phyloP scores from a whole-genome alignment of 53 echinoderm and acorn worm species.

The Paracentrotus lividus region DNA sequence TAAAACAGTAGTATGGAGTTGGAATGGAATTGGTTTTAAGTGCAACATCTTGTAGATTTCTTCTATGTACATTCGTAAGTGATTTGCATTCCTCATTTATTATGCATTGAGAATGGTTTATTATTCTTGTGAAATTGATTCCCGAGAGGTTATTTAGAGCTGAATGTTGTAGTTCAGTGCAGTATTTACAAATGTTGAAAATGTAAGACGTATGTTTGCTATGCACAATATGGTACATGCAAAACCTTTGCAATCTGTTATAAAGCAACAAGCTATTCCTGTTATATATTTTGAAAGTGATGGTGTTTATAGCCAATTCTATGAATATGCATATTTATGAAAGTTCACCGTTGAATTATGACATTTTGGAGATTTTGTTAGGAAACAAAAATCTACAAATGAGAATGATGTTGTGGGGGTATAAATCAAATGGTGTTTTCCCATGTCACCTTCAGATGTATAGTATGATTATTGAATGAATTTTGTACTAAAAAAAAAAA shows the following conservation, averaged over 20 bases:
- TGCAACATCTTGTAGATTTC: neutral
- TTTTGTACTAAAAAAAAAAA: neutral
- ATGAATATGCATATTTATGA: conserved; percentile 19
- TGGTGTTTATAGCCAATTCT: neutral
- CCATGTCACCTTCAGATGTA: neutral
- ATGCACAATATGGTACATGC: conserved; percentile 42
- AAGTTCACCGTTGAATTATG: neutral
- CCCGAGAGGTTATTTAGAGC: neutral
- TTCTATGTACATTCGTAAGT: conserved; percentile 42
- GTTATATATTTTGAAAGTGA: neutral
- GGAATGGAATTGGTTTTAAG: conserved; percentile 27
- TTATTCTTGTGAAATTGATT: conserved; percentile 5
- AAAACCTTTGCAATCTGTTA: conserved; percentile 23
- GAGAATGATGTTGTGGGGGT: neutral
- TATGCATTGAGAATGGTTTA: conserved; percentile 11
- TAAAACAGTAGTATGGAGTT: neutral
- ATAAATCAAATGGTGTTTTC: conserved; percentile 1
- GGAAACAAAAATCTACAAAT: neutral
- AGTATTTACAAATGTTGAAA: neutral
- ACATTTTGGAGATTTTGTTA: too few species aligned
- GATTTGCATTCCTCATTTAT: conserved; percentile 30
- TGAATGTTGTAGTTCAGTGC: conserved; percentile 21
- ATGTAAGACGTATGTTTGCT: conserved; percentile 16
- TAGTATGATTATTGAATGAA: neutral
- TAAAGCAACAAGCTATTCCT: neutral